These are phyloP conservation scores for Protophormia terraenovae DNA, from an alignment of 2,888 invertebrate species.

Conservation along the genomic window DNA sequence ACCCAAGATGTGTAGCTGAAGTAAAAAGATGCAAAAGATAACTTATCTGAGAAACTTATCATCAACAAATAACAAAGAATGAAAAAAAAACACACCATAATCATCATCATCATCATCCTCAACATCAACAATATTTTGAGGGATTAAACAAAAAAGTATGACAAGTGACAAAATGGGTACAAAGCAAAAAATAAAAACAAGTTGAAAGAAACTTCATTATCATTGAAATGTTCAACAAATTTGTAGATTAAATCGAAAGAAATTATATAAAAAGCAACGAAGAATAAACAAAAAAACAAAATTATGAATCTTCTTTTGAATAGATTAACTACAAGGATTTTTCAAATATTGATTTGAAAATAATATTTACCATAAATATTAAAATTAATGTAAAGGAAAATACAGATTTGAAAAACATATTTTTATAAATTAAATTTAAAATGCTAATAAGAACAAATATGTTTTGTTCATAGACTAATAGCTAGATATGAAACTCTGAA, in stretches of 20 bases:
- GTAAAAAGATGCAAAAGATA: not conserved
- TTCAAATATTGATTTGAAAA: no score
- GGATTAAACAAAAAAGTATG: constrained; percentile 33
- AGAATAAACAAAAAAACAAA: not conserved
- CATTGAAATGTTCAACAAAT: not conserved
- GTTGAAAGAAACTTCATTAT: not conserved
- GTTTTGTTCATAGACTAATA: no score
- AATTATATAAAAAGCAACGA: not conserved
- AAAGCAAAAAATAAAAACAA: not conserved
- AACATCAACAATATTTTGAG: not conserved
- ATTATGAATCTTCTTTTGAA: not conserved
- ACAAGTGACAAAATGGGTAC: constrained; percentile 35
- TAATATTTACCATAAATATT: no score
- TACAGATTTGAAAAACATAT: no score
- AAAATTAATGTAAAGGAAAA: no score
- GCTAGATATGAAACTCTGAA: no score
- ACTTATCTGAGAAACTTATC: constrained; percentile 20
- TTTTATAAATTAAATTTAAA: no score
- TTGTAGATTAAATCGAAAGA: not conserved
- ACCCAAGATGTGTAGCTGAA: not conserved
- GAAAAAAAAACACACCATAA: not conserved
- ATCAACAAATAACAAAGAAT: not conserved
- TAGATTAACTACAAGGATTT: not conserved
- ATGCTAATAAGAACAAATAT: no score
- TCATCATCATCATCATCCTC: not conserved